Base-by-base conservation (phyloP, 2,797 vertebrate species). In the Crax fasciolata region DNA sequence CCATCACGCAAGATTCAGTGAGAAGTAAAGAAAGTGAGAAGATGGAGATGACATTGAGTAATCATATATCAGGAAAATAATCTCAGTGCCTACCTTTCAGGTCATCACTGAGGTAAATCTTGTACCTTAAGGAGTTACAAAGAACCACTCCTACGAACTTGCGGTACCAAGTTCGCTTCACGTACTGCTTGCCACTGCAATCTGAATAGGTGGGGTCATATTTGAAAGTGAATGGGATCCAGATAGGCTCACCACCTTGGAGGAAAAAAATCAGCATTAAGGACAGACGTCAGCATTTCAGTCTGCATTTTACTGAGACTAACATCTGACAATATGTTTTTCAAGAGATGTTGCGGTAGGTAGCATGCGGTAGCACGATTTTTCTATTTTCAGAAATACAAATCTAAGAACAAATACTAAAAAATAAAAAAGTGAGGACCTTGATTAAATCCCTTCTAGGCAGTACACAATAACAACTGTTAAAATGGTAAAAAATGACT, bases 141-240 rank as follows among this genome's bases (percentile, higher is more conserved):
- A 99, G 98, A 87, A 99, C 98, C 49, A 99, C 99, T 20, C 99
- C 99, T 58, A 99, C 99, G 93, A 99, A 99, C 96, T 99, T 99
- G 93, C 97, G 98, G 96, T 99, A 99, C 99, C 99, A 99, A 0
- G 99, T 99, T 80, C 99, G 98, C 96, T 99, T 99, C 96, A 99
- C 99, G 0, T 98, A 99, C 87, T 99, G 99, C 92, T 99, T 99
- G 80, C 99, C 99, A 19, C 98, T 98, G 96, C 99, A 99, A 71
- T 98, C 98, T 39, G 99, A 99, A 96, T 99, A 99, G 71, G 98
- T 96, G 1, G 98, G 94, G 96, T 99, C 99, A 1, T 98, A 99
- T 84, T 99, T 99, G 97, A 99, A 99, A 75, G 98, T 95, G 93
- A 98, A 99, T 3, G 99, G 99, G 85, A 99, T 98, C 99, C 99